A percentile compares a stretch with the other conserved stretches of the same genome.
Evolutionary conservation across 1,140 invertebrate species (phyloP).

Genomic region (Mercenaria mercenaria): DNA sequence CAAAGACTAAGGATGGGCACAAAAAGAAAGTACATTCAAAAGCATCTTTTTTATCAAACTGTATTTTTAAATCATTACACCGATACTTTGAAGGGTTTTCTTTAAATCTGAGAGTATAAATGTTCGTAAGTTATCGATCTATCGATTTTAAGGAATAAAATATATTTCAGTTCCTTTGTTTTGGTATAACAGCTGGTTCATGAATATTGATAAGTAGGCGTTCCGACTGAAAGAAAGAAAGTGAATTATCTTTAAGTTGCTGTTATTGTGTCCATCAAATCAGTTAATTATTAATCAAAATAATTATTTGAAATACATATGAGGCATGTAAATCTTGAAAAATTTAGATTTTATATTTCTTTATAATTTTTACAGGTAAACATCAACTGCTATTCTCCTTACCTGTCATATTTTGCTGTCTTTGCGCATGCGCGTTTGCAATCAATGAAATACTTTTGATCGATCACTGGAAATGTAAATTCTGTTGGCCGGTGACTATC

Average conservation of each 20-base stretch:
- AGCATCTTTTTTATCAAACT: not conserved
- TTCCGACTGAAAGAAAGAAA: constrained; percentile 14
- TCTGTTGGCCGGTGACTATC: constrained; percentile 53
- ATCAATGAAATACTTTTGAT: constrained; percentile 53
- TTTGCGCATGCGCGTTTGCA: constrained; percentile 21
- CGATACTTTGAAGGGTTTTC: not conserved
- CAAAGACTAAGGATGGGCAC: not conserved
- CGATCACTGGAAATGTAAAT: constrained; percentile 28
- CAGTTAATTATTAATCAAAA: not conserved
- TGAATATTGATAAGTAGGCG: constrained; percentile 52
- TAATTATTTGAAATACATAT: not conserved
- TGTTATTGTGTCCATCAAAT: not conserved
- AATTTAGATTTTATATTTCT: not conserved
- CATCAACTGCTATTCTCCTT: constrained; percentile 9
- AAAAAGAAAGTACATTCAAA: constrained; percentile 8
- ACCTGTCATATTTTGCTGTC: constrained; percentile 15
- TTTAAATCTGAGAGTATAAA: not conserved
- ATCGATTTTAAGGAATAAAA: not conserved
- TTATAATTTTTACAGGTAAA: constrained; percentile 22
- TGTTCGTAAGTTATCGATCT: not conserved
- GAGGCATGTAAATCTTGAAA: not conserved
- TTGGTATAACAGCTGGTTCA: constrained; percentile 34
- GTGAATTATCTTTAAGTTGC: not conserved
- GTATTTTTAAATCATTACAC: not conserved
- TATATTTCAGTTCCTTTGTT: constrained; percentile 24